Percentiles rank a stretch among this genome's conserved stretches.
These are phyloP conservation scores for Gryon sp. DNA, from an alignment of 1,140 invertebrate species.

Conservation along the genomic window DNA sequence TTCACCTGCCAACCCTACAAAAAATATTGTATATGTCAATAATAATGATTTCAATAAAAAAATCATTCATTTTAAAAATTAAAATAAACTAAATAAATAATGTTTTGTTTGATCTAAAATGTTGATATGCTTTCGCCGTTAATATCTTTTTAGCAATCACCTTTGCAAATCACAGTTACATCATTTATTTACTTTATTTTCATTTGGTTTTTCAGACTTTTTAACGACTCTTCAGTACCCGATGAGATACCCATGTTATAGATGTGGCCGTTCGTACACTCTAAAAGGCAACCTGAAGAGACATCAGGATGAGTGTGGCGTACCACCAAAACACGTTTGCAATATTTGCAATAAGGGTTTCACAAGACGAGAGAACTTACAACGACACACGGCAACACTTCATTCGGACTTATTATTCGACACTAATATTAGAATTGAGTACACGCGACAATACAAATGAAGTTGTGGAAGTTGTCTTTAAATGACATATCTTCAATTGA, in stretches of 20 bases:
- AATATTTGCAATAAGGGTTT: slow-evolving; percentile 68
- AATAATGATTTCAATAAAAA: too few relatives aligned
- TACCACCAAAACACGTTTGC: slow-evolving; percentile 67
- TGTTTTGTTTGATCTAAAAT: too few relatives aligned
- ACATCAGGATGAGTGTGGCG: slow-evolving; percentile 71
- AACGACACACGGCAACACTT: slow-evolving; percentile 66
- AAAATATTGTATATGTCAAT: too few relatives aligned
- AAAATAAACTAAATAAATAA: too few relatives aligned
- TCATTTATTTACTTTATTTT: slow-evolving; percentile 7
- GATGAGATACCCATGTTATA: slow-evolving; percentile 51
- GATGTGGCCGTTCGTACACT: slow-evolving; percentile 57
- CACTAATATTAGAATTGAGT: slow-evolving; percentile 6
- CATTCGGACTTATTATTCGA: slow-evolving; percentile 57
- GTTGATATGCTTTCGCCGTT: too few relatives aligned
- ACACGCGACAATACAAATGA: slow-evolving; percentile 26
- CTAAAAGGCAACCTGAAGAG: slow-evolving; percentile 69
- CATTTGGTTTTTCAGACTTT: slow-evolving; percentile 38
- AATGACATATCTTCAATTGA: too few relatives aligned
- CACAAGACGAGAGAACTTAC: slow-evolving; percentile 70
- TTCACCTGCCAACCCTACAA: too few relatives aligned
- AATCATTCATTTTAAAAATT: too few relatives aligned
- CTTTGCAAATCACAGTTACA: slow-evolving; percentile 1
- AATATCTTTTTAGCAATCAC: too few relatives aligned
- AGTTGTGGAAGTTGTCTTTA: too few relatives aligned
- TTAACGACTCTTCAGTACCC: slow-evolving; percentile 18